Conservation (phyloP, 2,888 invertebrate species). For the Phyto melanocephala region DNA sequence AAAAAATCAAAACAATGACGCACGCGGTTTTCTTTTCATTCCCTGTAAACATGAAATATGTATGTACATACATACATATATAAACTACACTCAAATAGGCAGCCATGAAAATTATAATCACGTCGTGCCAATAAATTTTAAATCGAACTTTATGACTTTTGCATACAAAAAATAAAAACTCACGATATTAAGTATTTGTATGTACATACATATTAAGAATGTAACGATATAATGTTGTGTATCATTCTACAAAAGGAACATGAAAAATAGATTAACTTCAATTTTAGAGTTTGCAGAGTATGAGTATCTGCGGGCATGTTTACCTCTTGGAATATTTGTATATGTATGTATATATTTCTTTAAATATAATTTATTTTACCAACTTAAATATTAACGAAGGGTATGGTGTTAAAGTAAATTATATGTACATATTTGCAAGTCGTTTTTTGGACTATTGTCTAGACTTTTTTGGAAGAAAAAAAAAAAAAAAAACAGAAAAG, state of each 20-base stretch:
- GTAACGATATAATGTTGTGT: background rate
- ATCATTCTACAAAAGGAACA: constrained; percentile 30
- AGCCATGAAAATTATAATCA: constrained; percentile 74
- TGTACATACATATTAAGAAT: background rate
- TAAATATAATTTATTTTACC: background rate
- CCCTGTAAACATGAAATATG: background rate
- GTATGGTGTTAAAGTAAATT: background rate
- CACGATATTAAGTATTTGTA: constrained; percentile 6
- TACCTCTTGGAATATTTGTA: background rate
- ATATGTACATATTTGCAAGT: background rate
- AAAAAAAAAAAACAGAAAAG: too few species aligned
- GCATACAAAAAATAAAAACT: constrained; percentile 58
- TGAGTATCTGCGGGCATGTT: background rate
- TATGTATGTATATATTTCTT: too few species aligned
- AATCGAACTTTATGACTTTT: constrained; percentile 75
- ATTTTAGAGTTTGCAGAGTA: constrained; percentile 7
- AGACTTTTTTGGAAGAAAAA: too few species aligned
- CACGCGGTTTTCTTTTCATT: background rate
- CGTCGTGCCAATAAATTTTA: constrained; percentile 76
- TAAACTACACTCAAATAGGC: constrained; percentile 61
- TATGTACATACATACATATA: too few species aligned
- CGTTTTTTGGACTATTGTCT: too few species aligned
- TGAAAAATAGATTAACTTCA: constrained; percentile 62
- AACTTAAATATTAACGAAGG: background rate
- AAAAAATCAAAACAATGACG: background rate